Base-by-base conservation (phyloP, 2,888 invertebrate species). In the Leptinotarsa juncta region DNA sequence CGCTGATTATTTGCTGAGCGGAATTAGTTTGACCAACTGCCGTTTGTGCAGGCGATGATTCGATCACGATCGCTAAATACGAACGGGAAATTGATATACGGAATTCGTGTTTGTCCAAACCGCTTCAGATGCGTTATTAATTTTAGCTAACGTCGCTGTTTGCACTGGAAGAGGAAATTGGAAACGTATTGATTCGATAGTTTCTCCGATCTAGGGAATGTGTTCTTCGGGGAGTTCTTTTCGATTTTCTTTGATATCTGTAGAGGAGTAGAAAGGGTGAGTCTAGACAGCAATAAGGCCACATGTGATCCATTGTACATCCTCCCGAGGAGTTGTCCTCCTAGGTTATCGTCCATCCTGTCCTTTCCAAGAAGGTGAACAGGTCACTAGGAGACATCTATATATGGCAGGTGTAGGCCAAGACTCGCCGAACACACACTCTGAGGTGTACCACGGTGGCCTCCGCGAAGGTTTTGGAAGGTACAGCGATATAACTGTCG, bases 51-150 rank as follows among this genome's bases (percentile, higher is more conserved):
- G 55, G 57, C 57, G 57, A 26, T 5, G 23, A 57, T 57, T 57
- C 57, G 57, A 57, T 57, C 57, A 57, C 57, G 23, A 57, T 23
- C 57, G 57, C 57, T 57, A 57, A 57, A 57, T 57, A 57, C 57
- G 23, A 57, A 57, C 57, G 23, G 57, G 57, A 57, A 57, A 57
- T 57, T 57, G 57, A 57, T 57, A 57, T 23, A 20, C 57, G 23
- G 26, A 26, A 23, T 57, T 57, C 20, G 57, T 23, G 57, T 57
- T 57, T 57, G 26, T 57, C 57, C 20, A 15, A 20, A 57, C 57
- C 57, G 23, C 10, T 4, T 57, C 23, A 57, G 23, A 57, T 57
- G 16, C 57, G 57, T 23, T 57, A 57, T 57, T 57, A 57, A 57
- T 57, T 57, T 57, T 23, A 23, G 57, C 57, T 23, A 12, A 23